phyloP scores from a whole-genome alignment of 2,797 vertebrate species.

The Graptemys geographica region DNA sequence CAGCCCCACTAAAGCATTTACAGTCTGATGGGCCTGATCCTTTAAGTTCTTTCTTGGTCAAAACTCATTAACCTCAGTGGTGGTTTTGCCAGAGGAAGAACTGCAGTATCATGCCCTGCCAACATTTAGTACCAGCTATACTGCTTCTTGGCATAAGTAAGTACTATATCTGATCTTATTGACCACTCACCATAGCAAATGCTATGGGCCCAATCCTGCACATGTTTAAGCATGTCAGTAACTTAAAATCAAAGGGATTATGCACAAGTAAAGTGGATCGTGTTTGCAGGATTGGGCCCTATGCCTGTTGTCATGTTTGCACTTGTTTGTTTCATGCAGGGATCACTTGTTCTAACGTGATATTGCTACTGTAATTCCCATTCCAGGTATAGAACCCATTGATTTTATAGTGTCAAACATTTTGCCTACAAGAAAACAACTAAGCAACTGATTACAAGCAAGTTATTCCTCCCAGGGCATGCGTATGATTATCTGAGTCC shows the following conservation, averaged over 20 bases:
- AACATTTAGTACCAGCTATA: background rate
- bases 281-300: background rate
- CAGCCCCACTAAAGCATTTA: constrained; percentile 20
- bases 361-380: constrained; percentile 68
- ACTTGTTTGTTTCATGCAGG: constrained; percentile 30
- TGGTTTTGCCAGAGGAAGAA: background rate
- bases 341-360: constrained; percentile 66
- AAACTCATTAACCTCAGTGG: background rate
- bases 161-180: background rate
- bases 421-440: constrained; percentile 64
- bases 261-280: fast-evolving
- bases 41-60: background rate
- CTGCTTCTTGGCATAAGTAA: background rate
- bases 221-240: background rate
- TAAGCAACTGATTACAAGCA: constrained; percentile 48
- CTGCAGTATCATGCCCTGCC: background rate
- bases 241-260: background rate
- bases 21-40: background rate
- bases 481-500: constrained; percentile 30
- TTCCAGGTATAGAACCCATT: constrained; percentile 51
- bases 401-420: constrained; percentile 64
- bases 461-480: constrained; percentile 26
- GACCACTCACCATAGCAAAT: background rate
- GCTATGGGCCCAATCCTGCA: background rate
- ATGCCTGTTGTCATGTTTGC: background rate